Conservation (phyloP, 2,113 vertebrate species). For the Plectropomus leopardus region DNA sequence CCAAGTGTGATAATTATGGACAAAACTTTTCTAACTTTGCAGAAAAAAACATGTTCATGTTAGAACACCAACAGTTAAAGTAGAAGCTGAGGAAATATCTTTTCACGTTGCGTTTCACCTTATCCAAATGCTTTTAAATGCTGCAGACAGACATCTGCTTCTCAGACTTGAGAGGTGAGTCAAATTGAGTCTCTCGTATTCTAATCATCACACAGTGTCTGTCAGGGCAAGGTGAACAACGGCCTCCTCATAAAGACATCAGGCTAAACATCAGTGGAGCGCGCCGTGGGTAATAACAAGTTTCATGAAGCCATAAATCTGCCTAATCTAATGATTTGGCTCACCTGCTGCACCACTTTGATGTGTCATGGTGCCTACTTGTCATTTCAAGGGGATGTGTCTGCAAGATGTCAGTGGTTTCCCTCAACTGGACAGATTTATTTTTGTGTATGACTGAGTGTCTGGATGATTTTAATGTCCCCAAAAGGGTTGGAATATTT, state of each 20-base stretch:
- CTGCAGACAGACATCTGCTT: slow-evolving; percentile 21
- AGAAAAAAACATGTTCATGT: neutral
- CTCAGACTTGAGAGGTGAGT: slow-evolving; percentile 58
- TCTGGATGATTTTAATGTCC: slow-evolving; percentile 50
- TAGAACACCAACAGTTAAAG: neutral
- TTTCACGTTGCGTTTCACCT: slow-evolving; percentile 1
- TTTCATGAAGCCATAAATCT: slow-evolving; percentile 86
- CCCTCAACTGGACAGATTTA: slow-evolving; percentile 71
- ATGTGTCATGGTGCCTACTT: slow-evolving; percentile 80
- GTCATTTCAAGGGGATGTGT: slow-evolving; percentile 83
- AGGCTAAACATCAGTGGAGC: slow-evolving; percentile 80
- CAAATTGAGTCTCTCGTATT: slow-evolving; percentile 60
- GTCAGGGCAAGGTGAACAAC: slow-evolving; percentile 79
- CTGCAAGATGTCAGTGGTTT: slow-evolving; percentile 65
- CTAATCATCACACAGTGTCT: slow-evolving; percentile 68
- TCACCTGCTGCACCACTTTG: slow-evolving; percentile 80
- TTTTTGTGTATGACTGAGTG: slow-evolving; percentile 54
- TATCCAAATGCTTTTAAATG: slow-evolving; percentile 50
- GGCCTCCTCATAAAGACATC: slow-evolving; percentile 83
- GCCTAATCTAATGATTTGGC: slow-evolving; percentile 84
- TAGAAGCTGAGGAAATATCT: neutral
- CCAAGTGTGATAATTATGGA: neutral
- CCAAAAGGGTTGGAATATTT: slow-evolving; percentile 27
- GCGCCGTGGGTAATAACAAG: slow-evolving; percentile 80
- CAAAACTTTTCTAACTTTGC: neutral